Evolutionary conservation across 2,113 vertebrate genomes (phyloP).

Genomic region (Synodontis membranacea): DNA sequence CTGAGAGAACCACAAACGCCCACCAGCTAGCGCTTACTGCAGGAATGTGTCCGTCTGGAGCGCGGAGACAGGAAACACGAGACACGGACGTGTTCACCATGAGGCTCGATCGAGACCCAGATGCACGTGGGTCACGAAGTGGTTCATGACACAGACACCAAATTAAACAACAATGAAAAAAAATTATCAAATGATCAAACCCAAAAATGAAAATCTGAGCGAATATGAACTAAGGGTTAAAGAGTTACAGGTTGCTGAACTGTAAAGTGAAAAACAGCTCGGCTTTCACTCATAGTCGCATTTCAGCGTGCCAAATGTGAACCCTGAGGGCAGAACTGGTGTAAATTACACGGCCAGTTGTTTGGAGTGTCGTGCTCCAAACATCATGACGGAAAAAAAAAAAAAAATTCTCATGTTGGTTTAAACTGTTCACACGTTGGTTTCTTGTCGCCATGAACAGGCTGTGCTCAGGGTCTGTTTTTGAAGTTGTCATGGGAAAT

Average conservation of each 20-base stretch:
- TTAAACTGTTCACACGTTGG: no score
- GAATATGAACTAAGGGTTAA: not conserved
- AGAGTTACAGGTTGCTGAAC: not conserved
- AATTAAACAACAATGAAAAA: not conserved
- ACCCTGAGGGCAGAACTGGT: not conserved
- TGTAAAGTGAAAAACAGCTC: not conserved
- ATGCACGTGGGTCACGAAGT: not conserved
- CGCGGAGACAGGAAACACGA: not conserved
- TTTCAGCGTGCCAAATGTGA: not conserved
- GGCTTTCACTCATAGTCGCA: not conserved
- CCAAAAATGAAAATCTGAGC: not conserved
- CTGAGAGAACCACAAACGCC: constrained; percentile 22
- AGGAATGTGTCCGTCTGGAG: constrained; percentile 27
- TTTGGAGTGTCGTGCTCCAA: no score
- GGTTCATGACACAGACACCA: not conserved
- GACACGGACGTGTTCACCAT: constrained; percentile 2
- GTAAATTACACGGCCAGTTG: not conserved
- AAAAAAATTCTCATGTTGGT: not conserved
- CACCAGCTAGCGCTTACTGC: not conserved
- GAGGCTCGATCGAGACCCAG: constrained; percentile 9
- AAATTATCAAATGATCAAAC: not conserved
- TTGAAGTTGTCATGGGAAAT: no score
- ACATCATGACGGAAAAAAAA: not conserved
- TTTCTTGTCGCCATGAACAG: no score
- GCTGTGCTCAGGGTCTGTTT: no score